Evolutionary conservation across 2,113 vertebrate species (phyloP).

Genomic region (Bubo blakistoni): DNA sequence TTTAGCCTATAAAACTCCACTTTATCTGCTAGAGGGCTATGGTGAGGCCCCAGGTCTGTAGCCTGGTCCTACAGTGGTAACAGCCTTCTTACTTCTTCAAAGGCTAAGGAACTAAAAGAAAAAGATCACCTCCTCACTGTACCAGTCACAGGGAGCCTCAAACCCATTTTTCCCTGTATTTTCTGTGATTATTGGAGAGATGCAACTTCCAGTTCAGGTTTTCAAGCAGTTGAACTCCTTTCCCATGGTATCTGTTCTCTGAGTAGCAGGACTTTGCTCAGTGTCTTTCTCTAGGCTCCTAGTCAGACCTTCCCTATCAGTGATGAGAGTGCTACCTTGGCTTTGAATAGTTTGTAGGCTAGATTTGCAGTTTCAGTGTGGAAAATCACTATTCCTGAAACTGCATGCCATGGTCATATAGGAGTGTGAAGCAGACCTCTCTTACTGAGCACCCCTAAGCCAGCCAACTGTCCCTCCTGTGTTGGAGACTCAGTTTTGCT

Average conservation of each 20-base stretch:
- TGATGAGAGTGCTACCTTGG: fast-evolving
- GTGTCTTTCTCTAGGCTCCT: background rate
- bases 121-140: background rate
- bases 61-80: background rate
- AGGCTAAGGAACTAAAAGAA: background rate
- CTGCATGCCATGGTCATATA: fast-evolving
- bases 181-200: background rate
- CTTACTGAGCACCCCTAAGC: background rate
- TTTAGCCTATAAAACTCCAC: background rate
- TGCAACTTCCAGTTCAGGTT: background rate
- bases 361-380: background rate
- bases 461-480: background rate
- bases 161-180: background rate
- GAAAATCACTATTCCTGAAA: background rate
- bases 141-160: background rate
- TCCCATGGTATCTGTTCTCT: background rate
- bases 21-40: background rate
- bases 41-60: background rate
- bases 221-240: background rate
- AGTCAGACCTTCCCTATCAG: background rate
- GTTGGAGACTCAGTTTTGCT: background rate
- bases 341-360: background rate
- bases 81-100: background rate
- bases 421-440: background rate
- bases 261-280: background rate